Evolutionary conservation across 2,797 vertebrate genomes (phyloP).

Genomic region (Avahi laniger): DNA sequence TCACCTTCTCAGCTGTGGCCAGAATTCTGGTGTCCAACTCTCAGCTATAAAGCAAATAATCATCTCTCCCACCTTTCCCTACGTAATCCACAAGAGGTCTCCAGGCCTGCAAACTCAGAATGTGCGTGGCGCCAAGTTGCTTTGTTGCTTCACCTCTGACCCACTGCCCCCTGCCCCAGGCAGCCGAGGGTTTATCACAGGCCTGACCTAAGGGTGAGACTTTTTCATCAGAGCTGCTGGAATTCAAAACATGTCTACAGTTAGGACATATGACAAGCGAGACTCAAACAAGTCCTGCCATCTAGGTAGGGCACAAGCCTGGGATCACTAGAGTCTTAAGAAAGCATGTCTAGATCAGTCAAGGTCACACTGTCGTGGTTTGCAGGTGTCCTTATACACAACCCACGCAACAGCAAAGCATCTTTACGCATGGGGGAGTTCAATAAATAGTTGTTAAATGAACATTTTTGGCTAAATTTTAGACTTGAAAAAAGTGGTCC

Average conservation of each 20-base stretch:
- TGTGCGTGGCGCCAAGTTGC: too few species aligned
- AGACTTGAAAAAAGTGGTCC: background rate
- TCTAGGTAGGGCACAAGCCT: background rate
- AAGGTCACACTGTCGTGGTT: background rate
- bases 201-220: background rate
- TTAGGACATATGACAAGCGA: background rate
- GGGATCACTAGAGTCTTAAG: background rate
- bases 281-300: background rate
- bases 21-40: background rate
- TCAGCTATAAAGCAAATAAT: background rate
- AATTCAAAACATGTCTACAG: background rate
- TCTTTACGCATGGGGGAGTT: background rate
- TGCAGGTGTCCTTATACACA: background rate
- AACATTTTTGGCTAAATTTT: background rate
- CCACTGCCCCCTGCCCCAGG: background rate
- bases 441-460: background rate
- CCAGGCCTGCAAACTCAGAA: background rate
- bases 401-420: background rate
- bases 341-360: background rate
- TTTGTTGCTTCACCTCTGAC: background rate
- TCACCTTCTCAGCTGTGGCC: background rate
- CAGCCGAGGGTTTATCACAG: background rate
- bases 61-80: background rate
- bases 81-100: background rate
- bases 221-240: conserved; percentile 3